Base-by-base conservation (phyloP, 2,888 invertebrate genomes). In the Hydropsyche betteni region DNA sequence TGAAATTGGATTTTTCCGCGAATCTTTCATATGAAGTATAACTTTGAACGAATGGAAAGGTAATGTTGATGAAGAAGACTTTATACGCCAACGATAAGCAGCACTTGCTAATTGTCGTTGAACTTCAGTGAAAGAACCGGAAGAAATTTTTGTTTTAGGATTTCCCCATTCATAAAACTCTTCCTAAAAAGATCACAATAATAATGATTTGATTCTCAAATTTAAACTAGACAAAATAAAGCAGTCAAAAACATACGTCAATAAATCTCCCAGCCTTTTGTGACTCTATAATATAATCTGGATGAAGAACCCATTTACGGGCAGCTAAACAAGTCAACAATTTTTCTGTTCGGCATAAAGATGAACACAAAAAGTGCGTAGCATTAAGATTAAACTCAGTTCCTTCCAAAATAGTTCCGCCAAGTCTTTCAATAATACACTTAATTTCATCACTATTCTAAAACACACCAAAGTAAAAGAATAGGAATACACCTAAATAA, bases 291-390 rank as follows among this genome's bases (percentile, higher is more conserved):
- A 97, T 84, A 81, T 95, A 98, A 0, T 91, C 89, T 1, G 91
- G 89, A 81, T 94, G 94, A n/a, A 97, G 84, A 10, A 97, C 89
- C 96, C 96, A 97, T 81, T 94, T 92, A 16, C 98, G 97, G 0
- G 94, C 89, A 0, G 97, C 96, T 77, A 98, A 91, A 76, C 93
- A 92, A 0, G 93, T 92, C 36, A 98, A 86, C 85, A 94, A 90
- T 86, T 97, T 97, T 86, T 97, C 97, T 82, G 94, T 96, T 76
- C 96, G 90, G 7, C 89, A 88, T 0, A 92, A 91, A 81, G 90
- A 91, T 64, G 91, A 88, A 80, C 94, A 93, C 44, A 97, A 85
- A 33, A 97, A 85, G 83, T 97, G 97, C 0, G 94, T 94, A 70
- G 91, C 89, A 0, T 84, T 83, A 0, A 88, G 84, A 82, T 95